Conservation (phyloP, 1,140 invertebrate genomes). For the Atopsyche davidsoni region DNA sequence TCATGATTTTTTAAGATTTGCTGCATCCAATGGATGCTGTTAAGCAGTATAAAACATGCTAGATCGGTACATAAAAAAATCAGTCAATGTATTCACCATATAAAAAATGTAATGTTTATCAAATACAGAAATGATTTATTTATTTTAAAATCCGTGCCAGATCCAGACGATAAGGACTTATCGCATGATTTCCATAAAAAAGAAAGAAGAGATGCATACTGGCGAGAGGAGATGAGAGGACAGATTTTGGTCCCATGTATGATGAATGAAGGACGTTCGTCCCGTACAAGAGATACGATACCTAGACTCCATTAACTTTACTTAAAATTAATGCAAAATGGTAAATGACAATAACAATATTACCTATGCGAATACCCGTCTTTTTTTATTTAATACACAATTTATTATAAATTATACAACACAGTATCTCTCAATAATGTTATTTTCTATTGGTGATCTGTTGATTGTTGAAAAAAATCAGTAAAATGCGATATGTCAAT, state of each 20-base stretch:
- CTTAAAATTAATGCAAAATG: conserved; percentile 27
- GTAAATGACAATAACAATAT: conserved; percentile 23
- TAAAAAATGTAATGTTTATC: too few species aligned
- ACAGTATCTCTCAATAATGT: too few species aligned
- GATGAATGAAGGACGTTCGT: conserved; percentile 21
- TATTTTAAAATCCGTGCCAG: too few species aligned
- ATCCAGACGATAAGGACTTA: conserved; percentile 1
- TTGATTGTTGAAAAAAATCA: too few species aligned
- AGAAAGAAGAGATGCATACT: not conserved
- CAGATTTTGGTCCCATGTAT: conserved; percentile 29
- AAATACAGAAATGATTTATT: too few species aligned
- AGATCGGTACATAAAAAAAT: too few species aligned
- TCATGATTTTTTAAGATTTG: too few species aligned
- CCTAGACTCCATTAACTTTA: conserved; percentile 14
- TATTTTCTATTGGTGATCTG: too few species aligned
- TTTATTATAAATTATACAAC: conserved; percentile 1
- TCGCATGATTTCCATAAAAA: not conserved
- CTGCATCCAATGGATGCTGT: too few species aligned
- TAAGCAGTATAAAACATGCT: too few species aligned
- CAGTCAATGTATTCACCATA: not conserved
- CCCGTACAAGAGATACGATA: conserved; percentile 3
- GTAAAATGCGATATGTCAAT: too few species aligned
- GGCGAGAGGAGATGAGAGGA: conserved; percentile 17
- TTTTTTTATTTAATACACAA: conserved; percentile 20
- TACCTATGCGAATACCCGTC: conserved; percentile 25